Conservation (phyloP, 2,888 invertebrate genomes). For the Ennomos erosarius region DNA sequence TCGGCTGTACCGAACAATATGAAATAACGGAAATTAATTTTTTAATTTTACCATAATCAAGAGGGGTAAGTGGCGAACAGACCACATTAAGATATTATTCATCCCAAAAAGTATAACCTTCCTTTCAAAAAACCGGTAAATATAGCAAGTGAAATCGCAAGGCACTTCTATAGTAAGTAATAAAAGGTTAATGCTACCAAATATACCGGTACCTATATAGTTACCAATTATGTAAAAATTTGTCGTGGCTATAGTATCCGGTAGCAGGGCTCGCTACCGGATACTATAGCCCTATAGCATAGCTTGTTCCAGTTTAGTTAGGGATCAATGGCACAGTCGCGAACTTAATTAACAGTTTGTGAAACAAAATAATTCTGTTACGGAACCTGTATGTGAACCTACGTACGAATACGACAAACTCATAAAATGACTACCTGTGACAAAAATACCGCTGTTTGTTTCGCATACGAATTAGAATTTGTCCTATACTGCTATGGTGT, state of each 20-base stretch:
- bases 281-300: too few relatives aligned
- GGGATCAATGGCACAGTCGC: slow-evolving; percentile 33
- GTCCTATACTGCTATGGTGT: background rate
- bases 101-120: too few relatives aligned
- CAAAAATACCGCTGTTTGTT: slow-evolving; percentile 7
- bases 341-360: slow-evolving; percentile 38
- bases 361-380: slow-evolving; percentile 33
- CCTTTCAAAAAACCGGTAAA: too few relatives aligned
- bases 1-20: too few relatives aligned
- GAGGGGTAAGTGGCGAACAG: too few relatives aligned
- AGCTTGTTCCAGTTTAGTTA: slow-evolving; percentile 36
- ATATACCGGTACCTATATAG: too few relatives aligned
- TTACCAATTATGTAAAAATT: slow-evolving; percentile 28
- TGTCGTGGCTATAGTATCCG: slow-evolving; percentile 13
- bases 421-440: slow-evolving; percentile 8
- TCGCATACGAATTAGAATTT: slow-evolving; percentile 6
- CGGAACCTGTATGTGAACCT: too few relatives aligned
- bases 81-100: too few relatives aligned
- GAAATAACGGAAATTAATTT: too few relatives aligned
- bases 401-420: slow-evolving; percentile 1
- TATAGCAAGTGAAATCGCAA: too few relatives aligned
- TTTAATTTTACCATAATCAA: too few relatives aligned
- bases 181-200: background rate
- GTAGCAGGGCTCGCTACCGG: slow-evolving; percentile 17
- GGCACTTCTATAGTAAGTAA: too few relatives aligned